Conservation (phyloP, 2,888 invertebrate species). For the Frankliniella fusca region DNA sequence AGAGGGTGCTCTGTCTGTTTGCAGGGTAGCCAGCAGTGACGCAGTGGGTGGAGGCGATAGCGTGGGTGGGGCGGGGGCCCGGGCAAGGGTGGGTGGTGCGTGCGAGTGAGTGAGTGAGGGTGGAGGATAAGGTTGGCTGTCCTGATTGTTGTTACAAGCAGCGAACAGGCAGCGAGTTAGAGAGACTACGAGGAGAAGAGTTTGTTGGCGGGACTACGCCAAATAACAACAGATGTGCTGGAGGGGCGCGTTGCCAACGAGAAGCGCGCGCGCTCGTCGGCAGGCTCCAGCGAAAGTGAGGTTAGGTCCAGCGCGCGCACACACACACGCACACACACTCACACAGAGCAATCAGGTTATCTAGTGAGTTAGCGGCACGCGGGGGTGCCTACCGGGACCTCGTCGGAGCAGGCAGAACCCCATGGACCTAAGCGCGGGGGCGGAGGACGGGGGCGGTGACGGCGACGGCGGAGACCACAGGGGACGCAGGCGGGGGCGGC, state of each 20-base stretch:
- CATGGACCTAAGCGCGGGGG: conserved; percentile 13
- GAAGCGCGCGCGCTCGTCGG: too few species aligned
- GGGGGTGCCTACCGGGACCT: not conserved
- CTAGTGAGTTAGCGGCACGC: not conserved
- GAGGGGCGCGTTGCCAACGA: too few species aligned
- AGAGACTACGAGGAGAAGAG: not conserved
- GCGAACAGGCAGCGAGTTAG: not conserved
- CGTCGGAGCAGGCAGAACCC: not conserved
- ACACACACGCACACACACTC: not conserved
- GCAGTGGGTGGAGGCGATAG: too few species aligned
- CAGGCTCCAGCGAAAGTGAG: not conserved
- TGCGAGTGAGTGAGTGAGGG: too few species aligned
- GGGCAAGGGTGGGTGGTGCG: too few species aligned
- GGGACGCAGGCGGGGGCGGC: conserved; percentile 13
- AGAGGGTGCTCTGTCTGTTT: too few species aligned
- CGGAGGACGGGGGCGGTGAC: conserved; percentile 29
- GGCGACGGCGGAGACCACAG: conserved; percentile 31
- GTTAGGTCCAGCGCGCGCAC: not conserved
- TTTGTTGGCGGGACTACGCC: not conserved
- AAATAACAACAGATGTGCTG: not conserved
- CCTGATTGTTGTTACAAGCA: not conserved
- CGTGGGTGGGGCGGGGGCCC: too few species aligned
- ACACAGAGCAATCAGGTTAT: not conserved
- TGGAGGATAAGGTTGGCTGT: not conserved
- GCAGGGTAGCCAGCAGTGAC: too few species aligned